Base-by-base conservation (phyloP, 23 tunicate genomes). In the Halocynthia aurantium region DNA sequence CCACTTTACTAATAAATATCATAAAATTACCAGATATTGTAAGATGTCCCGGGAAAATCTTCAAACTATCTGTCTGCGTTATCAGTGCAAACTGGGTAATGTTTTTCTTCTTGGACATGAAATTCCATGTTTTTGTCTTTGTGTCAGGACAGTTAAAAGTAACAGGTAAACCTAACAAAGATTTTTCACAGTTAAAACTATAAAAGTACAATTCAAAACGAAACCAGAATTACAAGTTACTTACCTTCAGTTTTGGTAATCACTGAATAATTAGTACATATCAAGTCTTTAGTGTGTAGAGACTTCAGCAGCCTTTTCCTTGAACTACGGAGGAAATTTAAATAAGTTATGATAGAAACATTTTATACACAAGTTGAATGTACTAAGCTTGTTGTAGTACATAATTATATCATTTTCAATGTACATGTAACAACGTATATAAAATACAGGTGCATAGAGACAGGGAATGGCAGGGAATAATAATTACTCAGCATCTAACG, bases 71-170 rank as follows among this genome's bases (percentile, higher is more conserved):
- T 1, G 22, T 49, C 31, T 65, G 70, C 19, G 22, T 65, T 40
- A 65, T 65, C 19, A 49, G 70, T 20, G 31, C 70, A 65, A 65
- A 65, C 19, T 31, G 1, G 44, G 70, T 20, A 65, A 11, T 49
- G 31, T 65, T 65, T 15, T 65, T 65, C 31, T 40, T 20, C 19
- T 65, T 65, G 9, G 70, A 65, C 70, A 15, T 10, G 31, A 20
- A 65, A 20, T 65, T 65, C 70, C 70, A 65, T 49, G 70, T 20
- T 15, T 40, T 65, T 65, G 70, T 20, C 10, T 20, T 40, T 65
- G 22, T 65, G 31, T 65, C 70, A 1, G 70, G 70, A 15, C 70
- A 65, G 10, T 65, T 49, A 65, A 65, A 49, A 1, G 70, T 20
- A 0, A 65, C 31, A 65, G 70, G 22, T 11, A 6, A 11, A 65